A percentile compares a stretch with the other conserved stretches of the same genome.
These are phyloP conservation scores for Synergus itoensis DNA, from an alignment of 2,888 invertebrate genomes.

Conservation along the genomic window DNA sequence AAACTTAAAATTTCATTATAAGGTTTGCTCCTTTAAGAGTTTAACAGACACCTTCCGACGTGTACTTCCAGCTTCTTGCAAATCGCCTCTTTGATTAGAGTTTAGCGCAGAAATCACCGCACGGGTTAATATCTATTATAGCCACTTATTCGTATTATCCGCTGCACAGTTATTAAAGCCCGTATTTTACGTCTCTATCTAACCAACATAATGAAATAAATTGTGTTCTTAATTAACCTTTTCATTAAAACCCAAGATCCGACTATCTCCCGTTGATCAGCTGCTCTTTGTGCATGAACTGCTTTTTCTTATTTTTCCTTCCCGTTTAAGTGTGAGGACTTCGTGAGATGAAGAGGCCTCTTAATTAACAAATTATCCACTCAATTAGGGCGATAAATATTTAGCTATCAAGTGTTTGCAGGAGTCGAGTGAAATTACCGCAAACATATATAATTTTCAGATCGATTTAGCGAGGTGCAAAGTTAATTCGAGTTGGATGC, in stretches of 20 bases:
- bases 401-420: background rate
- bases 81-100: background rate
- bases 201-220: constrained; percentile 49
- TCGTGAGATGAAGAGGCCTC: background rate
- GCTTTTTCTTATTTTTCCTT: background rate
- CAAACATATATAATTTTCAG: background rate
- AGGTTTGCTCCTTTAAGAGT: constrained; percentile 14
- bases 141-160: constrained; percentile 46
- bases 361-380: background rate
- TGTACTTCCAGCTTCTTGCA: background rate
- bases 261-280: background rate
- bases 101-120: constrained; percentile 21
- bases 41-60: background rate
- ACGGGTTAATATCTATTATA: constrained; percentile 47
- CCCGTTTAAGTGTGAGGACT: background rate
- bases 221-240: constrained; percentile 49
- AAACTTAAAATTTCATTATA: constrained; percentile 21
- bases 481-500: too few species aligned
- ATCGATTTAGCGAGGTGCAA: background rate
- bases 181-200: constrained; percentile 45
- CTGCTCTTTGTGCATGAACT: background rate
- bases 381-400: background rate
- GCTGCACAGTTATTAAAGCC: constrained; percentile 44
- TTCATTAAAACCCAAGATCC: background rate
- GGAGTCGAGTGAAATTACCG: background rate